A percentile compares a stretch with the other conserved stretches of the same genome.
These are phyloP conservation scores for Temnopleurus reevesii DNA, from an alignment of 53 echinoderm and acorn worm genomes.

Conservation along the genomic window DNA sequence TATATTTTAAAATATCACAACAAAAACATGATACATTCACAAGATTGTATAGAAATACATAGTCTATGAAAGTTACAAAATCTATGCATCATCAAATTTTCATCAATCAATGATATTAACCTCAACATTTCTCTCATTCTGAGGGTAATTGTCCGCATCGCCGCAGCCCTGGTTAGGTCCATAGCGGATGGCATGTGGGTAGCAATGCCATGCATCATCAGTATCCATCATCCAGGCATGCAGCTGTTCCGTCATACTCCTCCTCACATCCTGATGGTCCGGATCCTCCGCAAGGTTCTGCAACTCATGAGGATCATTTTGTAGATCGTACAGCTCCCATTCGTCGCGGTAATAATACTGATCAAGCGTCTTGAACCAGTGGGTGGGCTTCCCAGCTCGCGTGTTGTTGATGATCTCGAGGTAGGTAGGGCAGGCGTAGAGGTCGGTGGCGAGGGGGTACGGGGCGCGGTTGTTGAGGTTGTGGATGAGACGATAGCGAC, in stretches of 20 bases:
- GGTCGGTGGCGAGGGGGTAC: slow-evolving; percentile 87
- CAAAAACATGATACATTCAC: no score
- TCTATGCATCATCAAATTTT: no score
- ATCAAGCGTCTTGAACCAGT: slow-evolving; percentile 90
- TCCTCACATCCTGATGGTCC: slow-evolving; percentile 49
- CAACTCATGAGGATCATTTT: slow-evolving; percentile 78
- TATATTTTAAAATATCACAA: no score
- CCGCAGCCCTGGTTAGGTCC: slow-evolving; percentile 38
- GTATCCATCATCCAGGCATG: slow-evolving; percentile 74
- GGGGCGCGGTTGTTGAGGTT: slow-evolving; percentile 91
- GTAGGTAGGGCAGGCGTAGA: slow-evolving; percentile 79
- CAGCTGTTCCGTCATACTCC: slow-evolving; percentile 64
- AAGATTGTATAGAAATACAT: no score
- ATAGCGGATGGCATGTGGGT: slow-evolving; percentile 75
- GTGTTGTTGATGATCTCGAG: slow-evolving; percentile 83
- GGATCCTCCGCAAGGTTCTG: slow-evolving; percentile 73
- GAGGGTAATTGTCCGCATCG: slow-evolving; percentile 43
- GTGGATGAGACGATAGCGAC: slow-evolving; percentile 88
- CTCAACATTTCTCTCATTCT: not conserved
- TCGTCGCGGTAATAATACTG: slow-evolving; percentile 90
- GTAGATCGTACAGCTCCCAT: slow-evolving; percentile 89
- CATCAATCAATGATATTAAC: slow-evolving; percentile 43
- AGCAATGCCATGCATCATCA: slow-evolving; percentile 86
- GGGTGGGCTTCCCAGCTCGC: slow-evolving; percentile 69
- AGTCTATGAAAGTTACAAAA: no score